Evolutionary conservation across 2,113 vertebrate genomes (phyloP).

Genomic region (Clarias macrocephalus): DNA sequence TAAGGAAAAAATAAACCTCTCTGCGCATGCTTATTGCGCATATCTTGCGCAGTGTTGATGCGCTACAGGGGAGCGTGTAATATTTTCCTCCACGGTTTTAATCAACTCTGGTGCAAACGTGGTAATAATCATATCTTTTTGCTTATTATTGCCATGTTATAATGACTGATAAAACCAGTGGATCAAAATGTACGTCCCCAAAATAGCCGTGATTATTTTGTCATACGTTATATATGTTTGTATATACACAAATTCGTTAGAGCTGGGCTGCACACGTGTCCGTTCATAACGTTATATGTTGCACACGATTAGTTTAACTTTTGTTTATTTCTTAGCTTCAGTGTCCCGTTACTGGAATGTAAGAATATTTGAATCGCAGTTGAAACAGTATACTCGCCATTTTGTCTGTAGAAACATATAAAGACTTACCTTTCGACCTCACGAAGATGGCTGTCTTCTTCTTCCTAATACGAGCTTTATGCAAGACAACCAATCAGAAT

Average conservation of each 20-base stretch:
- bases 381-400: neutral
- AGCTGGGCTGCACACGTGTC: neutral
- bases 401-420: constrained; percentile 1
- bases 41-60: constrained; percentile 6
- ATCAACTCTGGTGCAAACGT: too few relatives aligned
- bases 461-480: constrained; percentile 43
- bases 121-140: neutral
- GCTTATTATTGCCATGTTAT: neutral
- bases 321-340: neutral
- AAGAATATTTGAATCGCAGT: neutral
- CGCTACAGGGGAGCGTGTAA: neutral
- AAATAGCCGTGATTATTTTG: neutral
- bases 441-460: constrained; percentile 69
- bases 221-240: neutral
- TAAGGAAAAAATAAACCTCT: neutral
- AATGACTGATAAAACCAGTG: neutral
- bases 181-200: too few relatives aligned
- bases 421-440: constrained; percentile 65
- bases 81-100: neutral
- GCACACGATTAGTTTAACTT: neutral
- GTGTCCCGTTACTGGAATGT: neutral
- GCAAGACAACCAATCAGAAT: constrained; percentile 19
- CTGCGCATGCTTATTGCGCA: constrained; percentile 13
- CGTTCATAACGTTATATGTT: neutral
- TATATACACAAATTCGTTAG: neutral